Percentiles rank a stretch among this genome's conserved stretches.
Evolutionary conservation across 2,888 invertebrate genomes (phyloP).

Genomic region (Acrobeloides nanus): DNA sequence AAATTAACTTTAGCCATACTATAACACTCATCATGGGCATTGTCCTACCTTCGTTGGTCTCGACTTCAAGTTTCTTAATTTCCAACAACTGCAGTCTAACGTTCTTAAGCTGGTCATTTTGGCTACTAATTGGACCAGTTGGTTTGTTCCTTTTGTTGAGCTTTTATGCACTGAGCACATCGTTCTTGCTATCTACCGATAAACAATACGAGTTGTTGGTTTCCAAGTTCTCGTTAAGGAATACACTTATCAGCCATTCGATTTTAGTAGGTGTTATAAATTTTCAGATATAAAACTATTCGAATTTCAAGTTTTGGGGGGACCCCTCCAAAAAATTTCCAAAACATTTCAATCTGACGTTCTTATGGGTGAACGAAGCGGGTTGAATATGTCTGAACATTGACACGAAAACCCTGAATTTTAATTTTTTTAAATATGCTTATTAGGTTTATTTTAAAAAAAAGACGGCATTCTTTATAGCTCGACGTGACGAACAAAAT

Average conservation of each 20-base stretch:
- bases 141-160: constrained; percentile 36
- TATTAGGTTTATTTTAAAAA: neutral
- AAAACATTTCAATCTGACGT: no score
- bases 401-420: no score
- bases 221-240: constrained; percentile 35
- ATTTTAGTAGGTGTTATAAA: constrained; percentile 27
- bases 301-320: no score
- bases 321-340: no score
- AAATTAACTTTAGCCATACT: no score
- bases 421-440: no score
- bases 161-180: constrained; percentile 47
- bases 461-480: no score
- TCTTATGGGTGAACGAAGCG: no score
- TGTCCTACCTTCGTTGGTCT: constrained; percentile 33
- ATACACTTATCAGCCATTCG: constrained; percentile 33
- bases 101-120: constrained; percentile 33
- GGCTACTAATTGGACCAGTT: constrained; percentile 41
- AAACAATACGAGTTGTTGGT: constrained; percentile 44
- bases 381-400: no score
- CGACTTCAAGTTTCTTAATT: constrained; percentile 33
- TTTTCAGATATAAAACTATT: no score
- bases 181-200: constrained; percentile 36
- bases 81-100: constrained; percentile 30
- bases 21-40: no score
- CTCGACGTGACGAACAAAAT: no score